These are phyloP conservation scores for Xestia xanthographa DNA, from an alignment of 2,888 invertebrate genomes.

Conservation along the genomic window DNA sequence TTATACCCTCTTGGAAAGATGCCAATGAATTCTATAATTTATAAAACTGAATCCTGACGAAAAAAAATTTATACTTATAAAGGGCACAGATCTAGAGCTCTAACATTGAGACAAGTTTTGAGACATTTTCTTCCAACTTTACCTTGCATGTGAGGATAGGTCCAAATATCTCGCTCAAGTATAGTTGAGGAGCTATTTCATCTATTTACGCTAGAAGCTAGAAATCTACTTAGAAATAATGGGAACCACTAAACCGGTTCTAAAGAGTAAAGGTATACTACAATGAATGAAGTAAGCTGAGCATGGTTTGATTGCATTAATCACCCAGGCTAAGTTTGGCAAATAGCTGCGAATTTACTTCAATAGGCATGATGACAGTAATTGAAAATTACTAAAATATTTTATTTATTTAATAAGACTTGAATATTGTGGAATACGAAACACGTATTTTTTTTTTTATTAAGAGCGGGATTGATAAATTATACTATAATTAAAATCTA, in stretches of 20 bases:
- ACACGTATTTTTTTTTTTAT: too few species aligned
- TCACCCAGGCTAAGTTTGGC: conserved; percentile 10
- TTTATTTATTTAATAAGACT: too few species aligned
- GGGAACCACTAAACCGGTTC: conserved; percentile 25
- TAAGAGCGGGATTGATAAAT: too few species aligned
- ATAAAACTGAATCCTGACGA: not conserved
- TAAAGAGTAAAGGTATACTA: conserved; percentile 26
- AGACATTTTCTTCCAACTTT: not conserved
- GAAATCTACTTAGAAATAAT: conserved; percentile 31
- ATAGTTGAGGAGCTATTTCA: conserved; percentile 16
- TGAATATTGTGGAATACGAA: too few species aligned
- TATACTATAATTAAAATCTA: too few species aligned
- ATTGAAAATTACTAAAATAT: too few species aligned
- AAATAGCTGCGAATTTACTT: conserved; percentile 1
- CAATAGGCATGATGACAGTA: too few species aligned
- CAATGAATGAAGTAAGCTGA: conserved; percentile 56
- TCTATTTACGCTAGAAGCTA: conserved; percentile 39
- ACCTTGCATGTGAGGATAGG: not conserved
- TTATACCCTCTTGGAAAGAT: not conserved
- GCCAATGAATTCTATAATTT: not conserved
- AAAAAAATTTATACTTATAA: not conserved
- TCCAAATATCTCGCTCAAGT: conserved; percentile 7
- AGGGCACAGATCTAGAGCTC: conserved; percentile 4
- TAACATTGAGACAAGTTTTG: not conserved
- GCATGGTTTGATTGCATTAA: conserved; percentile 11